These are phyloP conservation scores for Scaptomyza pallida DNA, from an alignment of 1,140 invertebrate genomes.

Conservation along the genomic window DNA sequence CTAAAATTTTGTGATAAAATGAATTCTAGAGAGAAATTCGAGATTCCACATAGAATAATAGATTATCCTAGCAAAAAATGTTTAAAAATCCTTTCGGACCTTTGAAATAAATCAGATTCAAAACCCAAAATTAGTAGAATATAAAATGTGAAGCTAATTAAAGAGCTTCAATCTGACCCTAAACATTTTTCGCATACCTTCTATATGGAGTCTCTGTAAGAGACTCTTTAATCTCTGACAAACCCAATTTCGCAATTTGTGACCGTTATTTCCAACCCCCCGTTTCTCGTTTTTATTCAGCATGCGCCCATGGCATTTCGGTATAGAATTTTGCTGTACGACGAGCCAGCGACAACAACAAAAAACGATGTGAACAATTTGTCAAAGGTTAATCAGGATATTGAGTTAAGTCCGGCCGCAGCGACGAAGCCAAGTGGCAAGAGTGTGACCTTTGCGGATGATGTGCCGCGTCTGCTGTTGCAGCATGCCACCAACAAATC, in stretches of 20 bases:
- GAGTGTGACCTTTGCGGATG: conserved; percentile 67
- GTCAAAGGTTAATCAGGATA: conserved; percentile 67
- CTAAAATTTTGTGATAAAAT: no score
- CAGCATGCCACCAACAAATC: conserved; percentile 21
- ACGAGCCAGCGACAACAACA: conserved; percentile 38
- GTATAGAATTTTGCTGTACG: conserved; percentile 73
- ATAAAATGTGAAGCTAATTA: no score
- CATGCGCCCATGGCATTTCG: conserved; percentile 77
- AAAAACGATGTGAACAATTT: conserved; percentile 68
- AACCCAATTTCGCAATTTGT: background rate
- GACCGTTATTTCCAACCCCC: conserved; percentile 13
- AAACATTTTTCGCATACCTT: no score
- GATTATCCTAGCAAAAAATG: no score
- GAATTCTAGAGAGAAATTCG: no score
- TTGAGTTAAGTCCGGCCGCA: conserved; percentile 37
- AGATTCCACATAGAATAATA: no score
- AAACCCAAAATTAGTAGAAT: no score
- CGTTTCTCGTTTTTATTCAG: conserved; percentile 26
- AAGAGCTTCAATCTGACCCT: no score
- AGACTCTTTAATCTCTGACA: background rate
- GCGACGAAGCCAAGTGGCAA: conserved; percentile 42
- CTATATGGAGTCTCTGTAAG: no score
- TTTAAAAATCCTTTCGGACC: no score
- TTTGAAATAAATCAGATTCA: no score
- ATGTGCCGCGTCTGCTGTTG: conserved; percentile 34